Evolutionary conservation across 2,113 vertebrate species (phyloP).

Genomic region (Platycercus adscitus): DNA sequence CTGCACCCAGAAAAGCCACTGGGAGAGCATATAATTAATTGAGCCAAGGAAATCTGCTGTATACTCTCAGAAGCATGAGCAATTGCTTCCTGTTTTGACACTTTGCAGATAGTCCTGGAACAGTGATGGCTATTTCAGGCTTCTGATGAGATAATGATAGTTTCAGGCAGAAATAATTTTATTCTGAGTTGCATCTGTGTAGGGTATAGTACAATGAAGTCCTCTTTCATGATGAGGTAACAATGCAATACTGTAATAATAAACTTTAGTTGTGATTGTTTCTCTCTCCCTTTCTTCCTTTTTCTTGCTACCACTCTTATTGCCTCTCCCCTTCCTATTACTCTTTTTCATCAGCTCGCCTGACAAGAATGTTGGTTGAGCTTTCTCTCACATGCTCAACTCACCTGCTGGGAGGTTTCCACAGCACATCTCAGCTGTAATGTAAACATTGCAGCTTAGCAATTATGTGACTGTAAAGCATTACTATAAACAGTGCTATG

Average conservation of each 20-base stretch:
- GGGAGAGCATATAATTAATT: background rate
- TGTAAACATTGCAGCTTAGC: background rate
- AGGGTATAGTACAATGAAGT: background rate
- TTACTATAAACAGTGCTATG: background rate
- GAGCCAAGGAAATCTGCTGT: background rate
- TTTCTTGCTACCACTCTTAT: background rate
- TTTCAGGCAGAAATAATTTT: background rate
- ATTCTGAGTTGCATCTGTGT: background rate
- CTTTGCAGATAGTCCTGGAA: background rate
- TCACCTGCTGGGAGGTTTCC: background rate
- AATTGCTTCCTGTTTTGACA: background rate
- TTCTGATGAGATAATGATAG: background rate
- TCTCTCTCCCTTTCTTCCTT: background rate
- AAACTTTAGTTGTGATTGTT: background rate
- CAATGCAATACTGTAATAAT: background rate
- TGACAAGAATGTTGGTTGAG: background rate
- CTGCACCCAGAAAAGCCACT: background rate
- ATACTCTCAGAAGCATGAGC: background rate
- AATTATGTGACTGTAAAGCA: background rate
- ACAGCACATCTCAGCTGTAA: background rate
- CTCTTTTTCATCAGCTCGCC: background rate
- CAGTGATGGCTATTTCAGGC: background rate
- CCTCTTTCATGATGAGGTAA: background rate
- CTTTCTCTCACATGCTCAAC: background rate
- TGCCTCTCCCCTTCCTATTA: background rate